A percentile compares a stretch with the other conserved stretches of the same genome.
Evolutionary conservation across 2,888 invertebrate species (phyloP).

Genomic region (Eustalomyia histrio): DNA sequence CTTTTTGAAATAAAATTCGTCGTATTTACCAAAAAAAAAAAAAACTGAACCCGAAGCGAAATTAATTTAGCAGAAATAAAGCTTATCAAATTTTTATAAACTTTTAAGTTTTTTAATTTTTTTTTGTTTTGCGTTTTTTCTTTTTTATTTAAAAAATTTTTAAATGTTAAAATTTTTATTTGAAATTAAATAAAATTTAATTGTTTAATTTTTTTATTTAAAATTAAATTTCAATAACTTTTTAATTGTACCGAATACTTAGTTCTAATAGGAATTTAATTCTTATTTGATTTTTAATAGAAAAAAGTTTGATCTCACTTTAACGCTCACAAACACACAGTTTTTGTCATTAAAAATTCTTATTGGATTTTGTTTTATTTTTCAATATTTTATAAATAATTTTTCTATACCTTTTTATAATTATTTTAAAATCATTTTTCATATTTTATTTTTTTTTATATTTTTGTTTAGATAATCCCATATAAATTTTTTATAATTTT

Average conservation of each 20-base stretch:
- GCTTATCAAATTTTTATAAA: no score
- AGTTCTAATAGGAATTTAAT: not conserved
- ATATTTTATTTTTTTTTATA: not conserved
- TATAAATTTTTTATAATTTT: not conserved
- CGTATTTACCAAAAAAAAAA: no score
- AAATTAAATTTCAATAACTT: not conserved
- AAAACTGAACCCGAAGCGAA: no score
- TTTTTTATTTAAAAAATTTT: no score
- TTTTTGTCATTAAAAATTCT: not conserved
- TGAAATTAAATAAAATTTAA: no score
- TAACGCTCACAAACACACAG: not conserved
- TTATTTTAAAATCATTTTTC: not conserved
- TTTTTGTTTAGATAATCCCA: conserved; percentile 1
- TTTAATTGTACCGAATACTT: not conserved
- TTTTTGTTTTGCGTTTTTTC: no score
- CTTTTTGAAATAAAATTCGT: no score
- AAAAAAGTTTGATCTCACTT: not conserved
- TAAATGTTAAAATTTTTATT: no score
- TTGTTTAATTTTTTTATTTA: not conserved
- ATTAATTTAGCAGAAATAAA: no score
- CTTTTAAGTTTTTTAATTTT: no score
- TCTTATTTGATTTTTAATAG: not conserved
- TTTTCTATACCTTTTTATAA: conserved; percentile 5
- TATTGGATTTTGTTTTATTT: conserved; percentile 13
- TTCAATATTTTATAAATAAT: conserved; percentile 3